These are phyloP conservation scores for Apomyelois bistriatella DNA, from an alignment of 2,888 invertebrate species.

Conservation along the genomic window DNA sequence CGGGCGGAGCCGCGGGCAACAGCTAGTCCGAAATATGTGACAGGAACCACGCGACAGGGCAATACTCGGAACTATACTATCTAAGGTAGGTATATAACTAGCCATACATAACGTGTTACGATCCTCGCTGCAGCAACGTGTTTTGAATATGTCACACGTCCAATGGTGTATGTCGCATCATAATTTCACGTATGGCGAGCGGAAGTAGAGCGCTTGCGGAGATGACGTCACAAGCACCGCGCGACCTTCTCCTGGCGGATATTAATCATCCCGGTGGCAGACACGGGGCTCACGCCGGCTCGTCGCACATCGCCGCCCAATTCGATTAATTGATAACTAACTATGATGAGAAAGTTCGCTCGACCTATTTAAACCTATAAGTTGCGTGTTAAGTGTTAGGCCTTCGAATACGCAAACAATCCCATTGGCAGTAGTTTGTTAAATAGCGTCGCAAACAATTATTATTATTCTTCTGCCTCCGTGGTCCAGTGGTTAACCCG, in stretches of 20 bases:
- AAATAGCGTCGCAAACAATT: too few relatives aligned
- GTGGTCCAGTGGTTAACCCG: too few relatives aligned
- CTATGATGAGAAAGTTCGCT: conserved; percentile 20
- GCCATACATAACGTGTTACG: conserved; percentile 10
- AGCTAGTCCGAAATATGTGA: neutral
- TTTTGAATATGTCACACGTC: conserved; percentile 20
- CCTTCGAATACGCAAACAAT: neutral
- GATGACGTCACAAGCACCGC: conserved; percentile 66
- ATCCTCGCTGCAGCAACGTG: conserved; percentile 15
- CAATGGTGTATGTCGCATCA: conserved; percentile 24
- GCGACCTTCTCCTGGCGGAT: conserved; percentile 72
- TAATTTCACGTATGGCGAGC: conserved; percentile 48
- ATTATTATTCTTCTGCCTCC: too few relatives aligned
- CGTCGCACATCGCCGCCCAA: conserved; percentile 29
- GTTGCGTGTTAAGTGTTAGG: conserved; percentile 11
- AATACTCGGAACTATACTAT: conserved; percentile 1
- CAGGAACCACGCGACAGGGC: conserved; percentile 5
- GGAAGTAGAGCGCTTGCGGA: conserved; percentile 65
- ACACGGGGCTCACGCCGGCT: conserved; percentile 25
- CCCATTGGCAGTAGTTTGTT: too few relatives aligned
- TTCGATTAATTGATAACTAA: conserved; percentile 56
- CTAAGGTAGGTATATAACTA: conserved; percentile 1
- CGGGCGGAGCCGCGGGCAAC: too few relatives aligned
- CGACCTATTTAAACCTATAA: conserved; percentile 15
- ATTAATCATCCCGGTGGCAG: conserved; percentile 70